A percentile compares a stretch with the other conserved stretches of the same genome.
Evolutionary conservation across 2,113 vertebrate species (phyloP).

Genomic region (Nycticebus coucang): DNA sequence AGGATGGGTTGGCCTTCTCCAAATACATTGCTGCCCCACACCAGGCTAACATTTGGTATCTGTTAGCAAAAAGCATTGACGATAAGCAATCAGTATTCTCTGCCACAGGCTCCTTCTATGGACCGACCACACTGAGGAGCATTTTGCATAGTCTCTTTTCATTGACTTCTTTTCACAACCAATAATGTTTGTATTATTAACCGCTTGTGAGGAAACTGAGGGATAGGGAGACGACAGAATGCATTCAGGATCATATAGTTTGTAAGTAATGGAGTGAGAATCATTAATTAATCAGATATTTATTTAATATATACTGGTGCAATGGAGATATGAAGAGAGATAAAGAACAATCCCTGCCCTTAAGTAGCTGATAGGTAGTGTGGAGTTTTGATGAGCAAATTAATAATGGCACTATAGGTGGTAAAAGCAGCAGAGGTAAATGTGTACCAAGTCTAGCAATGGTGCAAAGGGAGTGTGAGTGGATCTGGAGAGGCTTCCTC

Average conservation of each 20-base stretch:
- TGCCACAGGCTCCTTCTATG: neutral
- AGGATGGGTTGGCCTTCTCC: neutral
- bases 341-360: neutral
- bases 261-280: neutral
- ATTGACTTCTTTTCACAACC: neutral
- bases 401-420: neutral
- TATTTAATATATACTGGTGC: neutral
- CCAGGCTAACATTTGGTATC: neutral
- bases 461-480: neutral
- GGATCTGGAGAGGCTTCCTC: neutral
- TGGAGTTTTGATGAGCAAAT: neutral
- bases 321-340: neutral
- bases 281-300: neutral
- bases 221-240: neutral
- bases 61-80: neutral
- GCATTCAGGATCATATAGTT: neutral
- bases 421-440: neutral
- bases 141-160: neutral
- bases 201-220: neutral
- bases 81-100: neutral
- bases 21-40: neutral
- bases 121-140: neutral
- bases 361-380: neutral
- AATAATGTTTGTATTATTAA: neutral
- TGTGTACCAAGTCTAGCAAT: neutral